Conservation (phyloP, 2,888 invertebrate species). For the Cantharis lateralis region DNA sequence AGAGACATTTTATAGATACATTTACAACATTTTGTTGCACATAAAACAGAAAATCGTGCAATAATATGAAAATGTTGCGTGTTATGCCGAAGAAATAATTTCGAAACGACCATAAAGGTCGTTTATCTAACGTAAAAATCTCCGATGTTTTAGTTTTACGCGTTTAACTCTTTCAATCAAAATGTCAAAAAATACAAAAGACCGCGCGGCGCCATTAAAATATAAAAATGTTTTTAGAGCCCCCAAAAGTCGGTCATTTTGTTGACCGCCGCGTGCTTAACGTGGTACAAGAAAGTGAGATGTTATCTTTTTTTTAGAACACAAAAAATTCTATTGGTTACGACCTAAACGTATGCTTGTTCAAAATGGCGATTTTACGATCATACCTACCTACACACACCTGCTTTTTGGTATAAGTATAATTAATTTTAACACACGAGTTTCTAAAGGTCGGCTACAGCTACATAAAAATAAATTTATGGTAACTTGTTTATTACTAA, state of each 20-base stretch:
- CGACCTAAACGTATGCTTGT: constrained; percentile 1
- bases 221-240: background rate
- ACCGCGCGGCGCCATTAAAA: background rate
- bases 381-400: constrained; percentile 10
- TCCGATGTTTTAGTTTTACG: background rate
- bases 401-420: constrained; percentile 8
- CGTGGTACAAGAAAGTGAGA: constrained; percentile 10
- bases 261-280: background rate
- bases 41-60: constrained; percentile 14
- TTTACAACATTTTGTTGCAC: constrained; percentile 25
- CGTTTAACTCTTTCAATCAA: background rate
- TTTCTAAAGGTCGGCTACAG: constrained; percentile 4
- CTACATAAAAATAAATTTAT: background rate
- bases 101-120: background rate
- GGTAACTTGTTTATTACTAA: background rate
- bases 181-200: constrained; percentile 1
- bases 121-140: background rate
- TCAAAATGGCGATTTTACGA: constrained; percentile 28
- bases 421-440: constrained; percentile 18
- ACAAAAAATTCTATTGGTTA: constrained; percentile 22
- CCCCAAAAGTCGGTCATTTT: background rate
- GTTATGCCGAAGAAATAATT: background rate
- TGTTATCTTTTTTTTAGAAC: constrained; percentile 21
- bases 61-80: background rate
- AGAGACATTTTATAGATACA: constrained; percentile 24